Percentiles rank a stretch among this genome's conserved stretches.
These are phyloP conservation scores for Hyalella azteca DNA, from an alignment of 2,888 invertebrate genomes.

Conservation along the genomic window DNA sequence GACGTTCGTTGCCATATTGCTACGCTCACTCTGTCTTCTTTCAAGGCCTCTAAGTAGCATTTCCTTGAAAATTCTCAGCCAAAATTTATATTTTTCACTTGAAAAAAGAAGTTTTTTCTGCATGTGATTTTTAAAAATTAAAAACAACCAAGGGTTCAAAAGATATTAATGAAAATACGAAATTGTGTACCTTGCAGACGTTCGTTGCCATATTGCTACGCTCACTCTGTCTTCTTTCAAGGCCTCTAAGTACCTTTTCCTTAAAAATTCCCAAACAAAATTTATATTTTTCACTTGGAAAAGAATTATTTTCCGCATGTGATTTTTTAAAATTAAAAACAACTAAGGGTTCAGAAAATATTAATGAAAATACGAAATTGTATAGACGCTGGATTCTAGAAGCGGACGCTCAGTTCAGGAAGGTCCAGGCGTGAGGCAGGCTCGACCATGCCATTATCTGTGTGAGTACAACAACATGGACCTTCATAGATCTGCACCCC, in stretches of 20 bases:
- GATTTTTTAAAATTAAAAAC: not conserved
- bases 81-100: not conserved
- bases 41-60: too few relatives aligned
- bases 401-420: not conserved
- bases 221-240: not conserved
- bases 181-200: conserved; percentile 22
- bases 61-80: not conserved
- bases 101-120: not conserved
- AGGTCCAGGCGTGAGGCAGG: conserved; percentile 30
- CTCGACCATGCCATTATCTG: conserved; percentile 36
- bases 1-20: not conserved
- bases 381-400: not conserved
- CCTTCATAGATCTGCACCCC: conserved; percentile 24
- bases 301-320: not conserved
- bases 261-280: not conserved
- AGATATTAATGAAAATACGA: not conserved
- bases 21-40: not conserved
- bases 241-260: too few relatives aligned
- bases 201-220: not conserved
- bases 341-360: not conserved
- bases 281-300: not conserved
- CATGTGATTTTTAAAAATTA: not conserved
- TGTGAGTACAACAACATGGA: conserved; percentile 37
- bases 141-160: not conserved
- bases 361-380: not conserved